Conservation (phyloP, 2,888 invertebrate genomes). For the Nesidiocoris tenuis region DNA sequence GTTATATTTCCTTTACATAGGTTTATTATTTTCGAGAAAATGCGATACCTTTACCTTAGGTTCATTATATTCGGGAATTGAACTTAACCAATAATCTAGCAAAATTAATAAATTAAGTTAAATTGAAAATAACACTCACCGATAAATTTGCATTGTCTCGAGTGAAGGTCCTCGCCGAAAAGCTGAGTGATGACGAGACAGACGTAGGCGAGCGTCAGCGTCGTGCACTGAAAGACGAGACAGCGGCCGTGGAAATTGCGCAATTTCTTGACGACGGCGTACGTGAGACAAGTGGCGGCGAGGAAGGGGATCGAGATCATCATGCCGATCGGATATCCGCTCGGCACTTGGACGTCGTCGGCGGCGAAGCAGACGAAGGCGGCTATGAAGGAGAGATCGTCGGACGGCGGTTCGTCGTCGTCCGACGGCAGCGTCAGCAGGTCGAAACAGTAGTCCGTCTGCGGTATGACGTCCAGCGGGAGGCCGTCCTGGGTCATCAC, state of each 20-base stretch:
- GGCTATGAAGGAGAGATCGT: neutral
- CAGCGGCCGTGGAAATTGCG: conserved; percentile 25
- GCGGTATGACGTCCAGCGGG: neutral
- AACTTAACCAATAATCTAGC: too few relatives aligned
- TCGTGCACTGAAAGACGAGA: conserved; percentile 15
- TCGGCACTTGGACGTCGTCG: conserved; percentile 2
- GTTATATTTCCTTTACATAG: too few relatives aligned
- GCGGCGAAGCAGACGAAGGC: conserved; percentile 26
- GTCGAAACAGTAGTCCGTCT: conserved; percentile 42
- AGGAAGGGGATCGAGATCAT: conserved; percentile 37
- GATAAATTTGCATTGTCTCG: neutral
- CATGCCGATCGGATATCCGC: conserved; percentile 30
- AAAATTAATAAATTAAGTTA: too few relatives aligned
- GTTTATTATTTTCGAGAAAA: too few relatives aligned
- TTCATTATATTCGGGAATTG: too few relatives aligned
- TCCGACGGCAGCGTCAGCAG: neutral
- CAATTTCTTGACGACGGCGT: conserved; percentile 19
- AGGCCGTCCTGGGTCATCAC: neutral
- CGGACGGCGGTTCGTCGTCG: neutral
- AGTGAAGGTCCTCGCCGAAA: conserved; percentile 5
- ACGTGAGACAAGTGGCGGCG: conserved; percentile 20
- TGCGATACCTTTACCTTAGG: too few relatives aligned
- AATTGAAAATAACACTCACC: too few relatives aligned
- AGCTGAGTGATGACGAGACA: conserved; percentile 29
- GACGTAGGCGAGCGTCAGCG: conserved; percentile 21